A percentile compares a stretch with the other conserved stretches of the same genome.
Evolutionary conservation across 2,113 vertebrate species (phyloP).

Genomic region (Phasianus colchicus): DNA sequence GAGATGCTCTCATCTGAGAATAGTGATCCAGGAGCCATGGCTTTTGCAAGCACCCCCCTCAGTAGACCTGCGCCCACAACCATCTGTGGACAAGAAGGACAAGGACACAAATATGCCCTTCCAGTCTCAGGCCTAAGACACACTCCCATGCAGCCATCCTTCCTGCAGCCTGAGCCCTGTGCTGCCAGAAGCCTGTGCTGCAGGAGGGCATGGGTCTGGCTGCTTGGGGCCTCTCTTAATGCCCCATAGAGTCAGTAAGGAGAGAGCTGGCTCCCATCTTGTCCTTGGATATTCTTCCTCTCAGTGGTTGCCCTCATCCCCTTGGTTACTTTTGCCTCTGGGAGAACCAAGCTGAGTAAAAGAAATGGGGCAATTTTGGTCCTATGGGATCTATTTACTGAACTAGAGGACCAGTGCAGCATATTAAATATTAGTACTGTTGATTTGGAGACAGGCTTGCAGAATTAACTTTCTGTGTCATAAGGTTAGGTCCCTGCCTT

Average conservation of each 20-base stretch:
- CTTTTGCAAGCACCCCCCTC: not conserved
- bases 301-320: not conserved
- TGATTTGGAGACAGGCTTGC: not conserved
- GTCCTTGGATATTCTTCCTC: not conserved
- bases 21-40: not conserved
- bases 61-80: not conserved
- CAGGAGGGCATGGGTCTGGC: not conserved
- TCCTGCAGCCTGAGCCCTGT: not conserved
- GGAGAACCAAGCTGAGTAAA: not conserved
- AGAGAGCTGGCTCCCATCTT: not conserved
- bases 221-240: not conserved
- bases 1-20: not conserved
- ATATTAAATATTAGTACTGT: not conserved
- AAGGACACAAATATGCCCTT: not conserved
- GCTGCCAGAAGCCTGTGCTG: not conserved
- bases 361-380: not conserved
- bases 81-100: not conserved
- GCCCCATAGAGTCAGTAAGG: not conserved
- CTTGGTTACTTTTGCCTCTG: not conserved
- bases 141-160: not conserved
- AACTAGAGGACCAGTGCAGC: not conserved
- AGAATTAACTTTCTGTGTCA: not conserved
- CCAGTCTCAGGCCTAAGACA: not conserved
- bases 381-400: not conserved
- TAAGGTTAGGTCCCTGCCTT: not conserved